Conservation (phyloP, 1,140 invertebrate species). For the Odontomachus brunneus region DNA sequence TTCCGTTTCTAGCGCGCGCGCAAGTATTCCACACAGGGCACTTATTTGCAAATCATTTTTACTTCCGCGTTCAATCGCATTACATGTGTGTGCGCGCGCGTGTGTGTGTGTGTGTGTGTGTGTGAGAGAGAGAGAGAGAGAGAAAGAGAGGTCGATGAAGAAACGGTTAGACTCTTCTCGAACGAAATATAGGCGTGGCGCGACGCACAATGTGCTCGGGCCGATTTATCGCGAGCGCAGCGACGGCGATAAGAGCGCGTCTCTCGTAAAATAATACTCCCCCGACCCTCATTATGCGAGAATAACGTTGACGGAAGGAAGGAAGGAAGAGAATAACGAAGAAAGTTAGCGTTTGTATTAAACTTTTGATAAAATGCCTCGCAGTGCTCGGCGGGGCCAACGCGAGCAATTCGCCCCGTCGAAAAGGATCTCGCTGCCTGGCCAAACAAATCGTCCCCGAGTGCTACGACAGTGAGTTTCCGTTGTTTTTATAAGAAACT, state of each 20-base stretch:
- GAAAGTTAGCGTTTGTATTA: slow-evolving; percentile 78
- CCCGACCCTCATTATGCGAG: slow-evolving; percentile 77
- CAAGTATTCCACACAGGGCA: background rate
- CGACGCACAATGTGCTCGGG: slow-evolving; percentile 55
- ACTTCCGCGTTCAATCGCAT: background rate
- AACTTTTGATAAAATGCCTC: slow-evolving; percentile 75
- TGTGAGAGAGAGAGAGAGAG: too few relatives aligned
- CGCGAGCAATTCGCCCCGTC: slow-evolving; percentile 69
- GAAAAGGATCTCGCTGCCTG: slow-evolving; percentile 63
- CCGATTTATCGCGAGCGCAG: slow-evolving; percentile 63
- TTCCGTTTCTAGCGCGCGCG: background rate
- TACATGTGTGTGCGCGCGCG: background rate
- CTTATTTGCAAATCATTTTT: slow-evolving; percentile 30
- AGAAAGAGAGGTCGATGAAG: background rate
- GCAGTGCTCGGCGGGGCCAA: slow-evolving; percentile 54
- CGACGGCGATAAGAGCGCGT: slow-evolving; percentile 69
- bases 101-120: background rate
- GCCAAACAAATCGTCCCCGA: slow-evolving; percentile 63
- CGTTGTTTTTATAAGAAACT: slow-evolving; percentile 25
- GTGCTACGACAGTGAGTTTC: slow-evolving; percentile 27
- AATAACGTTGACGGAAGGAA: slow-evolving; percentile 79
- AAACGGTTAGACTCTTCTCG: slow-evolving; percentile 12
- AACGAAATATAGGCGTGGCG: slow-evolving; percentile 31
- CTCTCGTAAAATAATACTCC: slow-evolving; percentile 75
- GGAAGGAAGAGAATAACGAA: slow-evolving; percentile 77